A percentile compares a stretch with the other conserved stretches of the same genome.
Evolutionary conservation across 2,888 invertebrate species (phyloP).

Genomic region (Drosophila longiperda): DNA sequence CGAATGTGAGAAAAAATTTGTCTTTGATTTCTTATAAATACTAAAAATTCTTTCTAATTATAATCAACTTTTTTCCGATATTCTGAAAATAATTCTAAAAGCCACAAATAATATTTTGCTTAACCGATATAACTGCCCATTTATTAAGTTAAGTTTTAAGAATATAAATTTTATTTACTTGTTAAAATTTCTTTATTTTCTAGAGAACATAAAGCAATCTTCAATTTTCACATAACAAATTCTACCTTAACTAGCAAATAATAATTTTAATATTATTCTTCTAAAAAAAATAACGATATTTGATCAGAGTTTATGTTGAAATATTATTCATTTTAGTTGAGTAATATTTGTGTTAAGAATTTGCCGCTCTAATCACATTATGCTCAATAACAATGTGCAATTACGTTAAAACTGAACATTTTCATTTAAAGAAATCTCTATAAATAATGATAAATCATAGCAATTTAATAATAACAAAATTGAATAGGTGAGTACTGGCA

Average conservation of each 20-base stretch:
- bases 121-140: too few species aligned
- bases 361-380: background rate
- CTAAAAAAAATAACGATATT: background rate
- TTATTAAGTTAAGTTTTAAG: too few species aligned
- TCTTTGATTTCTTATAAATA: too few species aligned
- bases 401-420: conserved; percentile 4
- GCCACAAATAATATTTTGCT: too few species aligned
- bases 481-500: conserved; percentile 17
- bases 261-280: background rate
- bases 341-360: background rate
- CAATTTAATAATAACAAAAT: conserved; percentile 33
- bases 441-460: conserved; percentile 35
- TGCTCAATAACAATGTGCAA: conserved; percentile 8
- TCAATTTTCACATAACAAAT: background rate
- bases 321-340: background rate
- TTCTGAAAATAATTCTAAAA: too few species aligned
- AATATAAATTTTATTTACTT: too few species aligned
- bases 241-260: background rate
- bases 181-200: background rate
- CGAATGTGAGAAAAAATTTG: too few species aligned
- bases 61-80: too few species aligned
- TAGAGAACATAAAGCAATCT: background rate
- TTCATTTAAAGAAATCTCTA: conserved; percentile 26
- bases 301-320: background rate
- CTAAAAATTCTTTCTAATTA: too few species aligned